Conservation (phyloP, 37 sponge, comb jelly and placozoan species). For the Cladorhizidae sp. region DNA sequence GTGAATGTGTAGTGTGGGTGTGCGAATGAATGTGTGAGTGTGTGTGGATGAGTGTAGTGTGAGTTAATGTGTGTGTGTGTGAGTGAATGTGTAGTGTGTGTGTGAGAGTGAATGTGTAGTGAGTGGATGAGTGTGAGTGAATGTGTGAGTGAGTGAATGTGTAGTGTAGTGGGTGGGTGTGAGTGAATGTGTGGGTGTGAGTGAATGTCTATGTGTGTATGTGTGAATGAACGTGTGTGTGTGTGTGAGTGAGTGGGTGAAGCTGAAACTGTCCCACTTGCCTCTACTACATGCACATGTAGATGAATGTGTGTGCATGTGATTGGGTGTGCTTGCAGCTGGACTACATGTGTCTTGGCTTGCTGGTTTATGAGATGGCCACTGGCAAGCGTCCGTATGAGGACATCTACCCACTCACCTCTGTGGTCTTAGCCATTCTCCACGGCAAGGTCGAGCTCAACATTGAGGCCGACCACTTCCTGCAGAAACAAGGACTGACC, state of each 20-base stretch:
- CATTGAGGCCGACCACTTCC: conserved; percentile 63
- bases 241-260: neutral
- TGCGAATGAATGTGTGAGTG: no score
- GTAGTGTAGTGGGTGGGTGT: no score
- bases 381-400: conserved; percentile 71
- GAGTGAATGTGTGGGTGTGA: neutral
- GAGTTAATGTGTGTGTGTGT: no score
- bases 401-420: conserved; percentile 41
- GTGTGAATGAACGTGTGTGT: conserved; percentile 3
- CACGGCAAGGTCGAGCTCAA: conserved; percentile 55
- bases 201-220: conserved; percentile 21
- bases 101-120: no score
- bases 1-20: no score
- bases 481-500: conserved; percentile 6
- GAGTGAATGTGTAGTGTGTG: no score
- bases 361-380: conserved; percentile 78
- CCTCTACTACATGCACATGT: neutral
- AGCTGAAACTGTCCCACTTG: neutral
- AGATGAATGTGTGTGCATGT: neutral
- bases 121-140: no score
- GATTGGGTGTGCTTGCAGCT: conserved; percentile 43
- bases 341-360: conserved; percentile 59
- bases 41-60: no score
- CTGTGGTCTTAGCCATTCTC: conserved; percentile 47
- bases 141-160: no score